These are phyloP conservation scores for Saxidomus purpurata DNA, from an alignment of 1,140 invertebrate species.

Conservation along the genomic window DNA sequence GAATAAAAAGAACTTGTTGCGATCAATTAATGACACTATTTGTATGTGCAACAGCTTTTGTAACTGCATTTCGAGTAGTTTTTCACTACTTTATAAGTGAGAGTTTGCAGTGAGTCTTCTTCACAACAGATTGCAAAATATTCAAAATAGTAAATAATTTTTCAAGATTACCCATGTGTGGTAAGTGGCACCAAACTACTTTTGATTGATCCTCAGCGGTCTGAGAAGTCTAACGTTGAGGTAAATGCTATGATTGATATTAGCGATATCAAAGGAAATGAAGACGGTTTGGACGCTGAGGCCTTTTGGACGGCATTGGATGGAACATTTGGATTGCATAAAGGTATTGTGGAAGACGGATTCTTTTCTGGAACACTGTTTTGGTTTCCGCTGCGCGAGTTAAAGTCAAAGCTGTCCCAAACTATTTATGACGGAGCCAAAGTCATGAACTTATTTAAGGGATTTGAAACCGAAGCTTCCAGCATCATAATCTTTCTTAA, in stretches of 20 bases:
- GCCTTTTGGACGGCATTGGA: conserved; percentile 21
- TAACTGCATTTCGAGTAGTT: no score
- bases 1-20: no score
- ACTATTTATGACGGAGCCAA: conserved; percentile 69
- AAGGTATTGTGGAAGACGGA: conserved; percentile 27
- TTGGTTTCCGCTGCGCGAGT: conserved; percentile 79
- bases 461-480: conserved; percentile 66
- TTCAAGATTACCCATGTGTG: conserved; percentile 48
- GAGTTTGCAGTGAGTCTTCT: no score
- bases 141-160: neutral
- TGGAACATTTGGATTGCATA: conserved; percentile 49
- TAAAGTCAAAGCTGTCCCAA: conserved; percentile 57
- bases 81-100: no score
- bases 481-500: conserved; percentile 74
- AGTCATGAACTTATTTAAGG: conserved; percentile 69
- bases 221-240: neutral
- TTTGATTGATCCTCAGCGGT: conserved; percentile 48
- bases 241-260: conserved; percentile 25
- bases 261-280: neutral
- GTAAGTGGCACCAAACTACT: conserved; percentile 41
- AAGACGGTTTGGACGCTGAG: neutral
- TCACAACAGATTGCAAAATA: no score
- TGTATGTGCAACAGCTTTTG: no score
- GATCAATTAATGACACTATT: no score
- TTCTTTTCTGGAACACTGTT: conserved; percentile 78